Base-by-base conservation (phyloP, 2,797 vertebrate species). In the Cheirogaleus major region DNA sequence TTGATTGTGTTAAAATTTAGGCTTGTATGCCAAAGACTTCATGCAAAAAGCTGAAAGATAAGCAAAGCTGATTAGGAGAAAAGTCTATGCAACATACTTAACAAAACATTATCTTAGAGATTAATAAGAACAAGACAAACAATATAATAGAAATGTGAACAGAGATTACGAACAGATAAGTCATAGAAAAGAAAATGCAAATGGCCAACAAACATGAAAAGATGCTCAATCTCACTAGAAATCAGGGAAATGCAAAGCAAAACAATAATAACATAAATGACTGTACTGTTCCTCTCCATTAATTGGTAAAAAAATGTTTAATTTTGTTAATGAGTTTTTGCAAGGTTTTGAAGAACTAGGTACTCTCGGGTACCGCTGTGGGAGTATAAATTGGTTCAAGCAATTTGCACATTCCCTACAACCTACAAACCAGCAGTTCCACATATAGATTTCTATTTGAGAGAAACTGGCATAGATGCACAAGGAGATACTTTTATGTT, bases 111-210 rank as follows among this genome's bases (percentile, higher is more conserved):
- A 61, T 27, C 61, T 48, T 70, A 45, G 9, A 75, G n/a, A 80
- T 43, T 59, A 81, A 7, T 67, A 89, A 89, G 61, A 90, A 86
- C 83, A 57, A 85, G 55, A 55, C 35, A 90, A 96, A 52, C 12
- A 22, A 63, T 20, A 18, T 11, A 61, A 50, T 12, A 59, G 59
- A 93, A 80, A 69, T 86, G 14, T 18, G 32, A 94, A 89, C 30
- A 86, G 41, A 93, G 18, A n/a, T 30, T 88, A 52, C 23, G 38
- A 86, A 48, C 11, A 81, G 30, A 92, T 23, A 35, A 95, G 50
- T 79, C 75, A 79, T 48, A 78, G 35, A 88, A 55, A n/a, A 63
- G 82, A 93, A 87, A 94, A 69, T 30, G 38, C 27, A 89, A 92
- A 59, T 65, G 35, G 63, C 18, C 52, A 57, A 10, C 43, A 93